A percentile compares a stretch with the other conserved stretches of the same genome.
phyloP scores from a whole-genome alignment of 1,140 invertebrate genomes.

The Tetragnatha versicolor region DNA sequence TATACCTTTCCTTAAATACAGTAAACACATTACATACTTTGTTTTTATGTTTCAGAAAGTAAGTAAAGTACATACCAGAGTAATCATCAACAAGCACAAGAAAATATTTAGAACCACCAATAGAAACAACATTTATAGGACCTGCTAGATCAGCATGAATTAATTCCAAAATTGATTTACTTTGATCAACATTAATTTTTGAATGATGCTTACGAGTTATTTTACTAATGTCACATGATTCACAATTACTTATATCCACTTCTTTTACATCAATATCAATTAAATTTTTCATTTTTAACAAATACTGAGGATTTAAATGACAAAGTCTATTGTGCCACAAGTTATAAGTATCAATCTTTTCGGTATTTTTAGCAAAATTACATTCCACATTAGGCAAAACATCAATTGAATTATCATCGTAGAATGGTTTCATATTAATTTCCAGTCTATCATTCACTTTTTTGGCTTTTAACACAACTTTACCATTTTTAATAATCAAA shows the following conservation, averaged over 20 bases:
- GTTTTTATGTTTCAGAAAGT: not conserved
- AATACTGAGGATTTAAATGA: not conserved
- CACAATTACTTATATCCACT: too few relatives aligned
- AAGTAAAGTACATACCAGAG: not conserved
- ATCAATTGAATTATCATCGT: not conserved
- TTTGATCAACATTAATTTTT: not conserved
- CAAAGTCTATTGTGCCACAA: not conserved
- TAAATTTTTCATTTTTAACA: not conserved
- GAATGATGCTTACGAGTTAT: too few relatives aligned
- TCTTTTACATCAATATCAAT: too few relatives aligned
- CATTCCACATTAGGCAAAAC: not conserved
- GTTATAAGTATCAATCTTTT: not conserved
- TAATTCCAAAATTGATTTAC: not conserved
- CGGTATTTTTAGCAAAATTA: not conserved
- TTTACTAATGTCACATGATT: too few relatives aligned
- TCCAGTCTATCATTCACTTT: not conserved
- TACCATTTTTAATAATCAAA: not conserved
- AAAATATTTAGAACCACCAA: not conserved
- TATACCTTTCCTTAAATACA: not conserved
- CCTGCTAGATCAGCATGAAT: not conserved
- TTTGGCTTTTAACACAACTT: not conserved
- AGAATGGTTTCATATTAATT: not conserved
- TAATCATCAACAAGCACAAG: not conserved
- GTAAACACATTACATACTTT: constrained; percentile 11
- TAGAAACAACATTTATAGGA: not conserved